phyloP scores from a whole-genome alignment of 2,888 invertebrate species.

The Habroteleia sp. region DNA sequence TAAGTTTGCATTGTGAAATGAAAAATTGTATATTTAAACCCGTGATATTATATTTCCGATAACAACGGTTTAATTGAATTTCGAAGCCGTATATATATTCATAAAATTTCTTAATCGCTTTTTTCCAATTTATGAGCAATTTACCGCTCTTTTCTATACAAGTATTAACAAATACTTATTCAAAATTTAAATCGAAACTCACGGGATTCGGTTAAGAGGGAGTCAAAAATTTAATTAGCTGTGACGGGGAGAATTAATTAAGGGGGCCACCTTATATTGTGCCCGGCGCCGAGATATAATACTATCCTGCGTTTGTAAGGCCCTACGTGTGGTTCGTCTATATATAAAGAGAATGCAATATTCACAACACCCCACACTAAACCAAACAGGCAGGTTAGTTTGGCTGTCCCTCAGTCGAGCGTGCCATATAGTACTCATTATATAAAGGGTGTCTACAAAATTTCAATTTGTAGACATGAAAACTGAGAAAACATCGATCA shows the following conservation, averaged over 20 bases:
- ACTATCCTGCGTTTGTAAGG: slow-evolving; percentile 31
- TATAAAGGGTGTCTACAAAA: slow-evolving; percentile 53
- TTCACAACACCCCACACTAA: slow-evolving; percentile 78
- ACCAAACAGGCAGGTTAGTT: slow-evolving; percentile 52
- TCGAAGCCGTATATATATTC: slow-evolving; percentile 8
- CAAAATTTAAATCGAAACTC: slow-evolving; percentile 34
- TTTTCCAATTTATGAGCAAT: neutral
- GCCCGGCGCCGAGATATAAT: slow-evolving; percentile 60
- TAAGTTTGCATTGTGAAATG: no score
- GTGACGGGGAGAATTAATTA: slow-evolving; percentile 79
- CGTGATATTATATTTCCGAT: slow-evolving; percentile 21
- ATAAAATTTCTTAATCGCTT: slow-evolving; percentile 8
- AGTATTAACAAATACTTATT: slow-evolving; percentile 6
- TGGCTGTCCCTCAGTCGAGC: slow-evolving; percentile 48
- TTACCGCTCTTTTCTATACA: neutral
- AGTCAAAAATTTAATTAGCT: slow-evolving; percentile 80
- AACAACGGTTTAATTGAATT: slow-evolving; percentile 21
- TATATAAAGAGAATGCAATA: slow-evolving; percentile 79
- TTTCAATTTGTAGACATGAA: slow-evolving; percentile 6
- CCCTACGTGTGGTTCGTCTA: slow-evolving; percentile 64
- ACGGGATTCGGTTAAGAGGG: slow-evolving; percentile 40
- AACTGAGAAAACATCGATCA: slow-evolving; percentile 4
- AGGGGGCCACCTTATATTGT: slow-evolving; percentile 77
- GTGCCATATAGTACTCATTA: slow-evolving; percentile 45
- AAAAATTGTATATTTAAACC: slow-evolving; percentile 10